Evolutionary conservation across 2,797 vertebrate genomes (phyloP).

Genomic region (Antrozous pallidus): DNA sequence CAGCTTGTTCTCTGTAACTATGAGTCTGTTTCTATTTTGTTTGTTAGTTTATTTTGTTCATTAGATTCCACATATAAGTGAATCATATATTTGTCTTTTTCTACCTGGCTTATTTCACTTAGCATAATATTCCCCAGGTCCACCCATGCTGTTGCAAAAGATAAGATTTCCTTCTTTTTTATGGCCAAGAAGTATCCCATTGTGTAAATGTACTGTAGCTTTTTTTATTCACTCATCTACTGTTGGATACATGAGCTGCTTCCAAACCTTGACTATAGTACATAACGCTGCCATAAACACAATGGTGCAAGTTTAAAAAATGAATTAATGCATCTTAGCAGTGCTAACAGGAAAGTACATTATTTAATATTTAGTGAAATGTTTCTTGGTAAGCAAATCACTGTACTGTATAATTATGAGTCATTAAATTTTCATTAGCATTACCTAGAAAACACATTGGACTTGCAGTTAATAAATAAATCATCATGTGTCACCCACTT

Average conservation of each 20-base stretch:
- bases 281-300: neutral
- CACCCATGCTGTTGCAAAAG: neutral
- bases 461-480: constrained; percentile 16
- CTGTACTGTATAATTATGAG: neutral
- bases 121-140: neutral
- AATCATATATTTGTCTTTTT: neutral
- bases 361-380: neutral
- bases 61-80: neutral
- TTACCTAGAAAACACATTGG: neutral
- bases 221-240: neutral
- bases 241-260: neutral
- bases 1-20: neutral
- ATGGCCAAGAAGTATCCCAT: neutral
- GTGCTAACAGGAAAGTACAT: neutral
- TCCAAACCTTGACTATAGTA: neutral
- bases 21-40: neutral
- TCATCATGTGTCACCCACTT: neutral
- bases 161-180: neutral
- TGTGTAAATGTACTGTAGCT: neutral
- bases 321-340: neutral
- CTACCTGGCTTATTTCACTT: neutral
- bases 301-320: neutral
- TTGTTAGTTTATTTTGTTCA: neutral
- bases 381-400: neutral
- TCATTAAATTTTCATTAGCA: neutral